Evolutionary conservation across 1,140 invertebrate genomes (phyloP), one percentile per base, ranked within the genome.

Genomic region (Orchestia grillus): DNA sequence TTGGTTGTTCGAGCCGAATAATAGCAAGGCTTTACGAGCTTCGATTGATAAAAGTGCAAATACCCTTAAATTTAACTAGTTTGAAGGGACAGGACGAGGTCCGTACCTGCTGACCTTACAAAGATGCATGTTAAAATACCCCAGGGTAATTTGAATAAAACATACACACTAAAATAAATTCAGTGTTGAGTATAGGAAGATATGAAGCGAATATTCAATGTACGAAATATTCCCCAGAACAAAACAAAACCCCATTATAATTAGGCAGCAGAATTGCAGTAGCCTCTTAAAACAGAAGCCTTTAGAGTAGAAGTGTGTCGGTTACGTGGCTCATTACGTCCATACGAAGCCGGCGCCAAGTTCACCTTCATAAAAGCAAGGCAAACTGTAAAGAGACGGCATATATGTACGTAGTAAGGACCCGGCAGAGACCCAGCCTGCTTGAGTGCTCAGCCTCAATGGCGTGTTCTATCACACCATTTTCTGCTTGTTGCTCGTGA

Each of bases 401-500:
- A 77, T 77, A 77, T 77, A 77, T n/a, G n/a, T 77, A 77, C 15
- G 62, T 77, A 77, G 62, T 77, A 28, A 19, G 28, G 62, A 19
- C 62, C 47, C 19, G 47, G 19, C 47, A 8, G 47, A 53, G 47
- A 53, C 47, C 11, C 62, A 36, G 62, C n/a, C 88, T 90, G 88
- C 88, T 90, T 90, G n/a, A 90, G 88, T 0, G 88, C 88, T 15
- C 88, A 16, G 88, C 23, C 92, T 94, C 92, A 94, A 94, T 94
- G 92, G 92, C 40, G 40, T 94, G 41, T 44, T 94, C 43, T 47
- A 47, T 94, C 43, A 45, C 92, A 23, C 92, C 44, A 45, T 94
- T 94, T 94, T 94, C 92, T 94, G 92, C 92, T 94, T 94, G 92
- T 94, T 94, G 92, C 43, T 40, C 43, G 44, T 94, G 43, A 94